Base-by-base conservation (phyloP, 2,888 invertebrate species). In the Gandaritis pyraliata region DNA sequence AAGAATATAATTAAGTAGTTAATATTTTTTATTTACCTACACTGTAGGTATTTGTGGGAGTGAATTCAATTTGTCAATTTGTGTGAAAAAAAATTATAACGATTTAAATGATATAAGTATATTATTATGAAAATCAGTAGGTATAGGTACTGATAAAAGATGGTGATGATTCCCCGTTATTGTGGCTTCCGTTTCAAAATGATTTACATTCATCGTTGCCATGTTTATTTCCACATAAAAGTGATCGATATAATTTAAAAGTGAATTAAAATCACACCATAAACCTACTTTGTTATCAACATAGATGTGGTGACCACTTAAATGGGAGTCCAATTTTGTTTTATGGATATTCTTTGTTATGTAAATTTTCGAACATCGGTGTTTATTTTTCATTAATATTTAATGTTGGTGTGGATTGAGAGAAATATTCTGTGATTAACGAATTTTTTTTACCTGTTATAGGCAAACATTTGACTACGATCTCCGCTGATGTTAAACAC, bases 261-360 rank as follows among this genome's bases (percentile, higher is more conserved):
- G 46, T 69, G 66, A 69, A 71, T 69, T 66, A 67, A 69, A 64
- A 66, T 67, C 61, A 61, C 64, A 64, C 63, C 64, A 67, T 71
- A 69, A 71, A 71, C 55, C 11, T 55, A 50, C 66, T 71, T 69
- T 66, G 67, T 51, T 67, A 69, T 69, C 69, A 64, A 69, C 71
- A 71, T 66, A 65, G 65, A 56, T 49, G 46, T 48, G 46, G 48
- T 62, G 56, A 64, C 51, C 52, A 49, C 48, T 66, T 60, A 54
- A 62, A 64, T 63, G 23, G 49, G 53, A 66, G 57, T 58, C 64
- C 64, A 63, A 67, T 71, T 71, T 66, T 58, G 48, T 67, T 71
- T 67, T 68, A 71, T 65, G 58, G 58, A 18, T 33, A 39, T 48
- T 69, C 69, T 71, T 71, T 71, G 71, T 71, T 61, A 67, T 62